A percentile compares a stretch with the other conserved stretches of the same genome.
Evolutionary conservation across 2,113 vertebrate genomes (phyloP).

Genomic region (Syngnathus typhle): DNA sequence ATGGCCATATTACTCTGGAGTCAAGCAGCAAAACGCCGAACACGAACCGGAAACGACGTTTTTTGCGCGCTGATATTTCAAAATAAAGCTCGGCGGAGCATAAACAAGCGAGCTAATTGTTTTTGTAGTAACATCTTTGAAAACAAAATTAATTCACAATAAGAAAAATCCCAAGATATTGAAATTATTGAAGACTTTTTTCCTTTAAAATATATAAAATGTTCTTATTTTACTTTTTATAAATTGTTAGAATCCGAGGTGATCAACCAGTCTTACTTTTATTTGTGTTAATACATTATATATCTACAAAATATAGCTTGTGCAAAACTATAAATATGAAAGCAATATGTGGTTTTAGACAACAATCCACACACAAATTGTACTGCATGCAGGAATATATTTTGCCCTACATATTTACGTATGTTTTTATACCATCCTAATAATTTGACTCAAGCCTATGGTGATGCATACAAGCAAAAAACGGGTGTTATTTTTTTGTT

Average conservation of each 20-base stretch:
- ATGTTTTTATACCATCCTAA: slow-evolving; percentile 34
- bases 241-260: slow-evolving; percentile 7
- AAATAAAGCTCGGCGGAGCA: background rate
- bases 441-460: slow-evolving; percentile 26
- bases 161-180: too few species aligned
- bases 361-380: slow-evolving; percentile 58
- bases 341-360: slow-evolving; percentile 49
- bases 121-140: too few species aligned
- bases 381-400: slow-evolving; percentile 66
- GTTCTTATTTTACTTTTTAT: too few species aligned
- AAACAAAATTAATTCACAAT: too few species aligned
- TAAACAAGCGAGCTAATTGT: too few species aligned
- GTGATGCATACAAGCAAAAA: slow-evolving; percentile 22
- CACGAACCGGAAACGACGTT: background rate
- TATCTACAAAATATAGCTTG: slow-evolving; percentile 65
- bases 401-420: slow-evolving; percentile 46
- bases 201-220: too few species aligned
- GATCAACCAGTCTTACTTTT: slow-evolving; percentile 46
- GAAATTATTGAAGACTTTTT: too few species aligned
- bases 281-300: slow-evolving; percentile 64
- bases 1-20: slow-evolving; percentile 67
- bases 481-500: slow-evolving; percentile 7
- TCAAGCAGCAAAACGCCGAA: background rate
- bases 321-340: slow-evolving; percentile 63
- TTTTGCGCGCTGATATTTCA: background rate